phyloP scores from a whole-genome alignment of 2,113 vertebrate species.

The Hirundichthys speculiger region DNA sequence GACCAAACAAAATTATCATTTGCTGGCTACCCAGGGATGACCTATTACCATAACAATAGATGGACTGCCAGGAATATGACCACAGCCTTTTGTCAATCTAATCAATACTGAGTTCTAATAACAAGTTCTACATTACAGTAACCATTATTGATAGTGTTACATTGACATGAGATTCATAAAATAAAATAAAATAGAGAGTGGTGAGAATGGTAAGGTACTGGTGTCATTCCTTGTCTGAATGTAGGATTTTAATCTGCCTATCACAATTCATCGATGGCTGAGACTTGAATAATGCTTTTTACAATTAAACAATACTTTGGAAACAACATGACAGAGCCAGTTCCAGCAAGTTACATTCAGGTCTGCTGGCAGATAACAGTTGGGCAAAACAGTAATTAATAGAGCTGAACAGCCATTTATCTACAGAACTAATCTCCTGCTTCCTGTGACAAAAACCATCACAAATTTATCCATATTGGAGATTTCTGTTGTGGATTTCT shows the following conservation, averaged over 20 bases:
- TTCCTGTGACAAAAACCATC: too few relatives aligned
- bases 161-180: constrained; percentile 32
- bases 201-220: constrained; percentile 22
- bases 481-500: too few relatives aligned
- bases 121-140: constrained; percentile 56
- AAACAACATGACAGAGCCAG: constrained; percentile 21
- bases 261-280: not conserved
- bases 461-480: too few relatives aligned
- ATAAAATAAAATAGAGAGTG: constrained; percentile 17
- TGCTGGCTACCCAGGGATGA: constrained; percentile 50
- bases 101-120: constrained; percentile 63
- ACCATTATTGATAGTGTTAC: constrained; percentile 44
- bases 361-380: too few relatives aligned
- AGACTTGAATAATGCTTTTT: constrained; percentile 25
- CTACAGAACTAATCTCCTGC: too few relatives aligned
- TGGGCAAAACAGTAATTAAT: too few relatives aligned
- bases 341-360: too few relatives aligned
- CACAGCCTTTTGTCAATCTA: constrained; percentile 57
- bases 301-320: constrained; percentile 40
- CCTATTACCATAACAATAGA: constrained; percentile 74
- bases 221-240: constrained; percentile 10
- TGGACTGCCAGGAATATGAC: constrained; percentile 60
- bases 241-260: constrained; percentile 18
- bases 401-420: too few relatives aligned
- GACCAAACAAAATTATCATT: constrained; percentile 57